A percentile compares a stretch with the other conserved stretches of the same genome.
These are phyloP conservation scores for Sebastes glaucus DNA, from an alignment of 2,797 vertebrate genomes.

Conservation along the genomic window DNA sequence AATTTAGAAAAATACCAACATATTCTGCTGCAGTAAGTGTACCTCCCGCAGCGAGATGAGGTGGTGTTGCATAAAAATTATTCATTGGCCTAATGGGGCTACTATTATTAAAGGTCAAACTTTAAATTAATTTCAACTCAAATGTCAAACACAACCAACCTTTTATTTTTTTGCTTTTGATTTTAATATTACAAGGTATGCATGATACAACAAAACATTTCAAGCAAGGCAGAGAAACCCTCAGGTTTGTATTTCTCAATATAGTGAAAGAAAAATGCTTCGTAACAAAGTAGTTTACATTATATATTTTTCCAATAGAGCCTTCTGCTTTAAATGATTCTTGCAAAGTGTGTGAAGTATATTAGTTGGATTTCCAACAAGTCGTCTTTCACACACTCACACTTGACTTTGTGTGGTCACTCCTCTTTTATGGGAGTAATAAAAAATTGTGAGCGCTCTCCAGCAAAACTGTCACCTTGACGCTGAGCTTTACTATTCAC, in stretches of 20 bases:
- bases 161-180: slow-evolving; percentile 21
- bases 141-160: slow-evolving; percentile 39
- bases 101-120: slow-evolving; percentile 50
- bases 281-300: neutral
- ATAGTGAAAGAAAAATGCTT: neutral
- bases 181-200: neutral
- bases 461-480: slow-evolving; percentile 34
- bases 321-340: neutral
- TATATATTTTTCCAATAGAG: neutral
- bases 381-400: neutral
- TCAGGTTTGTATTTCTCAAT: neutral
- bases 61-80: slow-evolving; percentile 21
- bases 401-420: neutral
- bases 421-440: slow-evolving; percentile 16
- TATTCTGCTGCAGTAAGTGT: neutral
- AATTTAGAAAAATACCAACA: neutral
- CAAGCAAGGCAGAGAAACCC: neutral
- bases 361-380: neutral
- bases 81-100: slow-evolving; percentile 14
- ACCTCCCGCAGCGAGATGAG: neutral
- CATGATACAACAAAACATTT: neutral
- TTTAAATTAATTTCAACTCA: slow-evolving; percentile 31
- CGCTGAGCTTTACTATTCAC: slow-evolving; percentile 18
- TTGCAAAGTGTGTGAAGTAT: neutral
- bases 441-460: slow-evolving; percentile 17